A percentile compares a stretch with the other conserved stretches of the same genome.
Conservation (phyloP, 2,888 invertebrate genomes). For the Ischnura elegans region DNA sequence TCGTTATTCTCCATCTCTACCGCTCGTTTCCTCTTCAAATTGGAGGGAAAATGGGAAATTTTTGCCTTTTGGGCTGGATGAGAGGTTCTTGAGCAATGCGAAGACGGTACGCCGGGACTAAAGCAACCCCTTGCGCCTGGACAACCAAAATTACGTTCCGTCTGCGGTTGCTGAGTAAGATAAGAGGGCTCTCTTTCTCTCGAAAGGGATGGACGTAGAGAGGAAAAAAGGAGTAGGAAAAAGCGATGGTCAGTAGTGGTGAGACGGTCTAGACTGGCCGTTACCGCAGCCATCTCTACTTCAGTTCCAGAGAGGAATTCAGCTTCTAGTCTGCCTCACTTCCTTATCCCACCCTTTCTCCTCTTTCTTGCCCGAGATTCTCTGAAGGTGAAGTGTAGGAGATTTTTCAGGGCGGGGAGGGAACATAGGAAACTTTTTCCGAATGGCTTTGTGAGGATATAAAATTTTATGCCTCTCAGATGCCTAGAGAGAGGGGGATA, state of each 20-base stretch:
- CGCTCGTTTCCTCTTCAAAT: background rate
- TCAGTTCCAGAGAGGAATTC: slow-evolving; percentile 29
- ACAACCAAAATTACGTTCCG: slow-evolving; percentile 50
- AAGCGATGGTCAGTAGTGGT: background rate
- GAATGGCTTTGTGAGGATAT: background rate
- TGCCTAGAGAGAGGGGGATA: background rate
- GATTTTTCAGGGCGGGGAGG: background rate
- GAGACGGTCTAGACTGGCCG: slow-evolving; percentile 55
- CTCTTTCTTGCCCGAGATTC: background rate
- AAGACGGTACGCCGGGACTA: background rate
- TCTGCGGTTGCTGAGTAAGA: slow-evolving; percentile 7
- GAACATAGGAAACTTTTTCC: slow-evolving; percentile 8
- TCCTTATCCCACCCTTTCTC: slow-evolving; percentile 29
- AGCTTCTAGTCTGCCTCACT: slow-evolving; percentile 25
- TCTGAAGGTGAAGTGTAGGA: slow-evolving; percentile 32
- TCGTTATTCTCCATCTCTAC: background rate
- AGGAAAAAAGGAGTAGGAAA: background rate
- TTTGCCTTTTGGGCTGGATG: background rate
- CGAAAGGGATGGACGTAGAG: background rate
- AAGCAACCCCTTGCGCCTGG: background rate
- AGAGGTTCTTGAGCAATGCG: background rate
- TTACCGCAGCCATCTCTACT: slow-evolving; percentile 41
- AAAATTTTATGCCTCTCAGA: background rate
- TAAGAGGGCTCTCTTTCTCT: background rate
- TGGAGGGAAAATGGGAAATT: slow-evolving; percentile 23